phyloP scores from a whole-genome alignment of 2,797 vertebrate genomes.

The Distichodus sexfasciatus region DNA sequence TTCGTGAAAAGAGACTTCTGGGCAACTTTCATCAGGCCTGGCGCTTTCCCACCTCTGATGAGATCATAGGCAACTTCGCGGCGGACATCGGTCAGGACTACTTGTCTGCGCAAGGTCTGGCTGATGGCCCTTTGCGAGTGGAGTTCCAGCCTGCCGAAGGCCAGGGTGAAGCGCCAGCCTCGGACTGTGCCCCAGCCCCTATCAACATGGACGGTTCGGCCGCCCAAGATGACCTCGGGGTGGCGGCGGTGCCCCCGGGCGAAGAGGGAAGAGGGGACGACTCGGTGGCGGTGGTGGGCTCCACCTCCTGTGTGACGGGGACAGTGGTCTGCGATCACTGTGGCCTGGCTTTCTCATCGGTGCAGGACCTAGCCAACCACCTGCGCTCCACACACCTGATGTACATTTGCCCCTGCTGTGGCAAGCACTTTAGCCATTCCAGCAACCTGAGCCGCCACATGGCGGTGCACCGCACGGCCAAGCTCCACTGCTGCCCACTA shows the following conservation, averaged over 20 bases:
- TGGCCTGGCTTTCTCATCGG: constrained; percentile 84
- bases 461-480: constrained; percentile 86
- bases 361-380: constrained; percentile 85
- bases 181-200: constrained; percentile 53
- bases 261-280: constrained; percentile 68
- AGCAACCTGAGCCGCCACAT: constrained; percentile 92
- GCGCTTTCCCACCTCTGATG: constrained; percentile 64
- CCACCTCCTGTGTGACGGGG: constrained; percentile 72
- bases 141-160: constrained; percentile 66
- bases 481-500: constrained; percentile 87
- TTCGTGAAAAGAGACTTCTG: constrained; percentile 63
- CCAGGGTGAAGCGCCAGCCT: constrained; percentile 58
- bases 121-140: constrained; percentile 69
- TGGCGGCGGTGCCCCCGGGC: constrained; percentile 50
- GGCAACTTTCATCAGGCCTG: constrained; percentile 66
- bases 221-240: constrained; percentile 60
- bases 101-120: constrained; percentile 70
- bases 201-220: constrained; percentile 59
- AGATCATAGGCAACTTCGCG: constrained; percentile 61
- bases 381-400: constrained; percentile 85
- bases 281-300: constrained; percentile 78
- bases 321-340: constrained; percentile 87
- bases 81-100: constrained; percentile 67
- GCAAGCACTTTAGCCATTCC: constrained; percentile 92
- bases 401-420: constrained; percentile 90